Evolutionary conservation across 1,140 invertebrate species (phyloP).

Genomic region (Cotesia typhae): DNA sequence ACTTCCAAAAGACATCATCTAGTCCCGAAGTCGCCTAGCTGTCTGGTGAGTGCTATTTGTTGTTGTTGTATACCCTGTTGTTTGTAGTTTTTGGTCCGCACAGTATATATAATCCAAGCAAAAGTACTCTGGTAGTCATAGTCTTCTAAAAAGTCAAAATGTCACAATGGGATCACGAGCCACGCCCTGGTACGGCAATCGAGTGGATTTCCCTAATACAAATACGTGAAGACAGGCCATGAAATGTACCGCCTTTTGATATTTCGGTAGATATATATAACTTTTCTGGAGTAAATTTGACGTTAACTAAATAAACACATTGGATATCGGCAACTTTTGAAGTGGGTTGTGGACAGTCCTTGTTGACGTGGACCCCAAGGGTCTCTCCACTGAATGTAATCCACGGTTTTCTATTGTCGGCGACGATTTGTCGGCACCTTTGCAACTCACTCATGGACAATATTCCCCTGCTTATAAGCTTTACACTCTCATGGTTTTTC

Average conservation of each 20-base stretch:
- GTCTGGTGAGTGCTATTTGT: no score
- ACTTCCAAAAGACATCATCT: no score
- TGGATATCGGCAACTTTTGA: slow-evolving; percentile 60
- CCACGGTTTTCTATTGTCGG: no score
- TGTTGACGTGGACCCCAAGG: slow-evolving; percentile 45
- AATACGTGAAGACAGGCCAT: slow-evolving; percentile 41
- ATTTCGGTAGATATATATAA: slow-evolving; percentile 15
- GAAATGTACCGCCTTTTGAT: slow-evolving; percentile 29
- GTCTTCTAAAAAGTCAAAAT: slow-evolving; percentile 38
- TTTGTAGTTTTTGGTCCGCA: no score
- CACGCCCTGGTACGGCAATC: slow-evolving; percentile 56
- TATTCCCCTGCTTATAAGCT: no score
- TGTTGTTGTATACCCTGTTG: no score
- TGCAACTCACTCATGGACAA: no score
- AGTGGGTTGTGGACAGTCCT: slow-evolving; percentile 50
- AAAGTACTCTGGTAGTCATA: neutral
- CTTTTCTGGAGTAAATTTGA: slow-evolving; percentile 60
- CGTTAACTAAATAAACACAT: slow-evolving; percentile 66
- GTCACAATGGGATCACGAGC: slow-evolving; percentile 47
- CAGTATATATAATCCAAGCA: no score
- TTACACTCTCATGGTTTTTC: no score
- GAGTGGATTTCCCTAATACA: slow-evolving; percentile 48
- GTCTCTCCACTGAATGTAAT: no score
- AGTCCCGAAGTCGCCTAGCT: no score
- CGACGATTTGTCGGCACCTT: no score